Conservation (phyloP, 2,888 invertebrate genomes). For the Eupithecia subfuscata region DNA sequence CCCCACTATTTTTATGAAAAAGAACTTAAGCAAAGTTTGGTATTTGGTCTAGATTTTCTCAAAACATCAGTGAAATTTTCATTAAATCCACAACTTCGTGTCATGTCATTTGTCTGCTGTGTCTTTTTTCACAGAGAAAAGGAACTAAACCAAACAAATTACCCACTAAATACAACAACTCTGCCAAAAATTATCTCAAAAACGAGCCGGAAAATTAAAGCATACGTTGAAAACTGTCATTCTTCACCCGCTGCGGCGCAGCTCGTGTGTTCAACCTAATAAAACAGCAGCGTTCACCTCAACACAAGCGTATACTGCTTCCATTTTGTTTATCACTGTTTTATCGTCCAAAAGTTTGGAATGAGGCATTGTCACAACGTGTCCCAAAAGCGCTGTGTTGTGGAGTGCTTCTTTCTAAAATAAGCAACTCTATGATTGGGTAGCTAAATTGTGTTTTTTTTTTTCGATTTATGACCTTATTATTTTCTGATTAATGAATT, state of each 20-base stretch:
- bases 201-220: slow-evolving; percentile 20
- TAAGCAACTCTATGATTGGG: slow-evolving; percentile 6
- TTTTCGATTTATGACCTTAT: background rate
- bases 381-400: slow-evolving; percentile 34
- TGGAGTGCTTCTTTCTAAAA: slow-evolving; percentile 8
- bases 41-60: background rate
- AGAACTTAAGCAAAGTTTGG: background rate
- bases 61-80: background rate
- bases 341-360: slow-evolving; percentile 35
- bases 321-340: slow-evolving; percentile 38
- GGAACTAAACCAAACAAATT: background rate
- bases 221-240: slow-evolving; percentile 21
- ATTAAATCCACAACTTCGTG: background rate
- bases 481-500: background rate
- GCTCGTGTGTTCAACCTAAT: slow-evolving; percentile 32
- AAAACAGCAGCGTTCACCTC: slow-evolving; percentile 34
- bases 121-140: background rate
- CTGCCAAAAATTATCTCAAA: slow-evolving; percentile 9
- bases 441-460: background rate
- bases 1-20: background rate
- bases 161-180: slow-evolving; percentile 4
- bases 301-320: slow-evolving; percentile 30
- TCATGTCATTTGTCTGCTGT: background rate
- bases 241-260: slow-evolving; percentile 20
- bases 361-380: slow-evolving; percentile 34